Conservation (phyloP, 2,797 vertebrate genomes). For the Cossypha heuglini region DNA sequence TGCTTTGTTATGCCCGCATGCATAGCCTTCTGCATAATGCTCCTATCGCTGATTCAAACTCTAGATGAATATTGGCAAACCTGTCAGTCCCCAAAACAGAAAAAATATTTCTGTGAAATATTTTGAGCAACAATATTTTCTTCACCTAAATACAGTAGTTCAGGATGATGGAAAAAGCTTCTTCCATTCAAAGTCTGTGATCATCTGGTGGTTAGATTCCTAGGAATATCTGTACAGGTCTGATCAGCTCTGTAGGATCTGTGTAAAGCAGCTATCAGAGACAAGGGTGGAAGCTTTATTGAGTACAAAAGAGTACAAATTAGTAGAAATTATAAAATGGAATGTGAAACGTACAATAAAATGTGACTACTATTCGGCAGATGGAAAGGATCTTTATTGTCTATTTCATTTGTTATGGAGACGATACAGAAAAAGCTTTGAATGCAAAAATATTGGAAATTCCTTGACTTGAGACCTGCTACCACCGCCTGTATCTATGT, state of each 20-base stretch:
- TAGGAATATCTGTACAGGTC: not conserved
- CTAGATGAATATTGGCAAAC: not conserved
- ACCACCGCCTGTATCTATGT: not conserved
- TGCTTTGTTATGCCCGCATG: not conserved
- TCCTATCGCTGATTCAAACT: not conserved
- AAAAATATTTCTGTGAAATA: not conserved
- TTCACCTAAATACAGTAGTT: not conserved
- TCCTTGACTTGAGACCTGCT: not conserved
- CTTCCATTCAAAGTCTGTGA: not conserved
- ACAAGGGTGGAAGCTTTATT: not conserved
- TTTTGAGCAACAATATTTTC: not conserved
- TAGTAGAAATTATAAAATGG: not conserved
- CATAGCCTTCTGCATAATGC: not conserved
- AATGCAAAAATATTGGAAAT: not conserved
- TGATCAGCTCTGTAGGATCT: not conserved
- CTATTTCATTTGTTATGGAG: not conserved
- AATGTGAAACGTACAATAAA: not conserved
- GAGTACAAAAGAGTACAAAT: not conserved
- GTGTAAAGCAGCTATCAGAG: not conserved
- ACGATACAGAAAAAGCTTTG: not conserved
- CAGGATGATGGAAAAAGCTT: not conserved
- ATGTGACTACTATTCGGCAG: not conserved
- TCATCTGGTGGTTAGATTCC: not conserved
- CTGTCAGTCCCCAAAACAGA: not conserved
- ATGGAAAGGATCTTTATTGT: not conserved